Evolutionary conservation across 2,113 vertebrate species (phyloP), one percentile per base, ranked within the genome.

Genomic region (Lamprotornis superbus): DNA sequence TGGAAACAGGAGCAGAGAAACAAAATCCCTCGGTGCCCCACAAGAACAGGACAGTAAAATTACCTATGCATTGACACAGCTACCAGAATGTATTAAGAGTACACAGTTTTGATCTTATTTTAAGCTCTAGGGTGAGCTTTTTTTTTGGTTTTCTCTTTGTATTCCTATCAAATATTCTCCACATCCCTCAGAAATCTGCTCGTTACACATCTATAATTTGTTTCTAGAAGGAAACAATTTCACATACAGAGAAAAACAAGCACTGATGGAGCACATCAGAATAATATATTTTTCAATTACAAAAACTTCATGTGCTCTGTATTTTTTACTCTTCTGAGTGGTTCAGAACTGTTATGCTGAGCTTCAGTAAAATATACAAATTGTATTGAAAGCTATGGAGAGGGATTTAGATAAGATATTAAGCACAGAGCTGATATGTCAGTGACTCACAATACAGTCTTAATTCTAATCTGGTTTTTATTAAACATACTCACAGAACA

Each of bases 1-100:
- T 99, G 98, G 99, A 98, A 99, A 99, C 98, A 97, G 94, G 93
- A 92, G 97, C 95, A 98, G 97, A 98, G 98, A 98, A 98, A 98
- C 82, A 97, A 98, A 98, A 97, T 98, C 97, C 97, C 96, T 93
- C 70, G 79, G 89, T 91, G 95, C 87, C 90, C 94, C 87, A 83
- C 63, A 74, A 86, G 95, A 96, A 78, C 56, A 93, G 95, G 95
- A 97, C 84, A 94, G 92, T 87, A 68, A 95, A 95, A 97, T 97
- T 92, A 94, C 96, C 96, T 96, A 73, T 44, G 90, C 35, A 76
- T 74, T 89, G 82, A 79, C 83, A 95, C 70, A 91, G 90, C 88
- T 95, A 87, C 65, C 79, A 94, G 79, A 79, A 76, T 59, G 64
- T 61, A 87, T 79, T 92, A 93, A 61, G 63, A 75, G 18, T 30